Base-by-base conservation (phyloP, 2,113 vertebrate species). In the Piprites chloris region DNA sequence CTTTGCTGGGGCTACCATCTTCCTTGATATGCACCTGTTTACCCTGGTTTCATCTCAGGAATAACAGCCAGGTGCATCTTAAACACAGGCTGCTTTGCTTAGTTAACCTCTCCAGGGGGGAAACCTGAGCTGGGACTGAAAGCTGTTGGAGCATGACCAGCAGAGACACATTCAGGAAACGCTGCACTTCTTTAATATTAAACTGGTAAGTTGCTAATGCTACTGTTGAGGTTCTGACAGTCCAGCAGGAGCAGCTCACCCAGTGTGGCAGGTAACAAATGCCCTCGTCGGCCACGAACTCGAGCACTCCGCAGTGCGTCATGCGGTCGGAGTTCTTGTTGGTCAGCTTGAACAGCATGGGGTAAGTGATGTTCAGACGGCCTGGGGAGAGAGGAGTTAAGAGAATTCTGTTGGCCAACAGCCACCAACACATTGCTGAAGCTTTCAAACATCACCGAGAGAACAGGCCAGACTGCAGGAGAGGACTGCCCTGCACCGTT, bases 201-300 rank as follows among this genome's bases (percentile, higher is more conserved):
- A 75, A 24, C 32, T 33, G 44, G 41, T 41, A 86, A 42, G 59
- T 62, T 1, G 14, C 30, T 49, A 61, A 75, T 53, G 83, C 73
- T 30, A 41, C 88, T 83, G 69, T 89, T 87, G 66, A 79, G 63
- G 90, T 90, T 76, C 32, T 77, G 41, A 28, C 80, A 90, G 77
- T 10, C 49, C 74, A 50, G 41, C 56, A 14, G 1, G 35, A 37
- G 23, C 63, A 75, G 93, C 98, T 99, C 95, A 99, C 99, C 99
- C 99, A 99, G 95, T 99, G 99, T 14, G 99, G 99, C 30, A 99
- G 98, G 86, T 99, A 99, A 95, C 99, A 99, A 81, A 99, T 99
- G 63, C 99, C 99, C 93, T 99, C 99, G 39, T 99, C 99, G 22
- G 99, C 99, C 93, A 99, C 99, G 92, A 99, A 99, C 96, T 99